Base-by-base conservation (phyloP, 2,888 invertebrate species). In the Andrena dorsata region DNA sequence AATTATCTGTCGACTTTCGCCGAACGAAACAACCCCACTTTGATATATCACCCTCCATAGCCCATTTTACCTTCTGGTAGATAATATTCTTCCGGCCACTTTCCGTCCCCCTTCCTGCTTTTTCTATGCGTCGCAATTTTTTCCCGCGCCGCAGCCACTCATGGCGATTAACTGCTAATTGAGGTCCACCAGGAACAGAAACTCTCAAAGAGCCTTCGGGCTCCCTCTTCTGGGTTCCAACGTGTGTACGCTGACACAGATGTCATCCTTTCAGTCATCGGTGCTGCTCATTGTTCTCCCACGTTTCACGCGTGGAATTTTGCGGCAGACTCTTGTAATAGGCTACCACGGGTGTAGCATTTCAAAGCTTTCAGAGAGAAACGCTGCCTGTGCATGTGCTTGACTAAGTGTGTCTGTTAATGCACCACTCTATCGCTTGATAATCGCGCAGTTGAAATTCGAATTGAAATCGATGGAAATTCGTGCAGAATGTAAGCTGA, bases 1-100 rank as follows among this genome's bases (percentile, higher is more conserved):
- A 87, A 86, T 86, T 82, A 85, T 79, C 78, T 71, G 78, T 74
- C 78, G 78, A 78, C 78, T 80, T 80, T 71, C 56, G 20, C 64
- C 28, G 63, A 35, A 61, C 58, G 63, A 79, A 74, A 82, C 63
- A 41, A 63, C 60, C 61, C 70, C 49, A 16, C 30, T 16, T 20
- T 60, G 64, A 70, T 65, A 80, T 76, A 80, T 83, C 65, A 63
- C 72, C 53, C 72, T 35, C 56, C 49, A 49, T 8, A 23, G 26
- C 26, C 23, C 20, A 26, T 56, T 23, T 4, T 26, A 23, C 23
- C 23, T 10, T 10, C 51, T 20, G n/a, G 20, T 51, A 51, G 61
- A 4, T 35, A 61, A 61, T 61, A 32, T 6, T 63, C 63, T 63
- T 35, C 63, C 41, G 41, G 23, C 16, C 10, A 41, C 23, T 13